Evolutionary conservation across 2,797 vertebrate genomes (phyloP).

Genomic region (Phalloptychus januarius): DNA sequence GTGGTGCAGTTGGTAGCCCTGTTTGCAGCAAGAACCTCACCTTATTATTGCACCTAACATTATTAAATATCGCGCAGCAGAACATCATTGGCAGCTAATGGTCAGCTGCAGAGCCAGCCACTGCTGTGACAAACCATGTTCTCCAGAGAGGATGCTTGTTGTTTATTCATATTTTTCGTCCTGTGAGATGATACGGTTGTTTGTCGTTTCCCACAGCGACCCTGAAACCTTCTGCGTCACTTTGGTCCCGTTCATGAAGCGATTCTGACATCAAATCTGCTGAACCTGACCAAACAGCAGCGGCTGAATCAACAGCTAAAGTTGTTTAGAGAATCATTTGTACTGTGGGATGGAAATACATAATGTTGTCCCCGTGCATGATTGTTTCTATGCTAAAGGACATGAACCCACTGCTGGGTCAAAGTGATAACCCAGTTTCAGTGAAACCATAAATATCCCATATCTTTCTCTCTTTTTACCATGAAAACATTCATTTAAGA

Average conservation of each 20-base stretch:
- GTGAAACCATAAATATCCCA: background rate
- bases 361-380: background rate
- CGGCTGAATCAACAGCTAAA: slow-evolving; percentile 12
- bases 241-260: slow-evolving; percentile 13
- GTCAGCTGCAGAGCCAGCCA: background rate
- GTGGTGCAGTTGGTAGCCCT: too few relatives aligned
- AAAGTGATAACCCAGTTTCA: slow-evolving; percentile 4
- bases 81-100: background rate
- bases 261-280: slow-evolving; percentile 35
- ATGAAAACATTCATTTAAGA: background rate
- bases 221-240: slow-evolving; percentile 40
- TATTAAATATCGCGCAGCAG: background rate
- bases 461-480: background rate
- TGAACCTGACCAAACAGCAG: slow-evolving; percentile 5
- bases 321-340: slow-evolving; percentile 40
- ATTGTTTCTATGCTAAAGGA: background rate
- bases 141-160: background rate
- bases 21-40: too few relatives aligned
- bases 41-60: too few relatives aligned
- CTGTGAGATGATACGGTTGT: background rate
- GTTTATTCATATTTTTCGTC: slow-evolving; percentile 3
- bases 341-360: slow-evolving; percentile 9
- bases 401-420: slow-evolving; percentile 2
- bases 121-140: background rate
- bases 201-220: slow-evolving; percentile 25